phyloP scores from a whole-genome alignment of 1,140 invertebrate genomes.

The Coptotermes formosanus region DNA sequence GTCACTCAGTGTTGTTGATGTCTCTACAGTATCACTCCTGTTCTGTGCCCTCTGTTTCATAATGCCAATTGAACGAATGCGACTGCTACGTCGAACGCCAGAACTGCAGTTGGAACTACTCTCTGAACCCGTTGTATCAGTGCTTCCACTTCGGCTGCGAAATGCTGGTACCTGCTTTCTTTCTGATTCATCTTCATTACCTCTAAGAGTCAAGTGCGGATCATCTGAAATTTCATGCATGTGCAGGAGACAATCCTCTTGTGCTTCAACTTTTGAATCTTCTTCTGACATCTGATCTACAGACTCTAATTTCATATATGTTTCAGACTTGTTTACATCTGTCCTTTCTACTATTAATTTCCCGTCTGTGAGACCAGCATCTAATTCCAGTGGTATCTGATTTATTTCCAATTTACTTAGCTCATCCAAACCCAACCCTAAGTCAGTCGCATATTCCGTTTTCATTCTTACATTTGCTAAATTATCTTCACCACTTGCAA shows the following conservation, averaged over 20 bases:
- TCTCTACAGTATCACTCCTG: neutral
- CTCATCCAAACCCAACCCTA: neutral
- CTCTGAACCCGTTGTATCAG: slow-evolving; percentile 49
- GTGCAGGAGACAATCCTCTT: neutral
- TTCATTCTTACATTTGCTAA: neutral
- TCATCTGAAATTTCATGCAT: neutral
- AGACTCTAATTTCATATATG: neutral
- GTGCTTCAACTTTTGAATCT: neutral
- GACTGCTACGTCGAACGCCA: slow-evolving; percentile 54
- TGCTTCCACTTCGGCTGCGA: slow-evolving; percentile 48
- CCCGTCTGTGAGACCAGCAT: neutral
- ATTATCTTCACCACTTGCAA: neutral
- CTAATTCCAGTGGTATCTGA: neutral
- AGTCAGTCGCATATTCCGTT: neutral
- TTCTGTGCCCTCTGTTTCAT: slow-evolving; percentile 51
- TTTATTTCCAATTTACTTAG: neutral
- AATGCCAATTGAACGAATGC: slow-evolving; percentile 59
- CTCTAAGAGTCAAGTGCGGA: neutral
- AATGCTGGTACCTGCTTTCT: slow-evolving; percentile 22
- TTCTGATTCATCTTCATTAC: slow-evolving; percentile 20
- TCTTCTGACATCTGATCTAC: neutral
- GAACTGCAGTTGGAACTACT: slow-evolving; percentile 49
- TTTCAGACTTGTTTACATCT: neutral
- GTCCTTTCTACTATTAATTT: neutral
- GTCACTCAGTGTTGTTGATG: neutral